Base-by-base conservation (phyloP, 2,888 invertebrate genomes). In the Rhyacophila evoluta region DNA sequence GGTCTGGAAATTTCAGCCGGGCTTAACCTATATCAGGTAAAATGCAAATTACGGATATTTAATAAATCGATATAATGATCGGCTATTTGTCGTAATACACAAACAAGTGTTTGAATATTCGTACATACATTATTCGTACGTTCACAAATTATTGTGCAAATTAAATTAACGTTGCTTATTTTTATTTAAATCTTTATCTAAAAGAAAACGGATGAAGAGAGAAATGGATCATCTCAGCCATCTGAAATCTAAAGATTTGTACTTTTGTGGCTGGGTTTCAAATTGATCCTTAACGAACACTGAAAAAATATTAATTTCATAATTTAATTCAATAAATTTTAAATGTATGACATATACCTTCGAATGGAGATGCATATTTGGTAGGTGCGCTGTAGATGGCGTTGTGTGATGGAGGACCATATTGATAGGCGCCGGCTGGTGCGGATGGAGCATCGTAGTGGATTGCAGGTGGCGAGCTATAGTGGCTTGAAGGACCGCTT, bases 321-420 rank as follows among this genome's bases (percentile, higher is more conserved):
- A 19, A 10, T 55, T 33, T 33, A 33, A n/a, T 33, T 6, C 29
- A 33, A 33, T 33, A 33, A 8, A n/a, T 38, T 6, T 38, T 38
- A 33, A 4, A 6, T 19, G 25, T 55, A 19, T 19, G 29, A n/a
- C n/a, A n/a, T 71, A 76, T 81, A 82, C 82, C 83, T 82, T 83
- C 83, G 37, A 79, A 75, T 36, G 81, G 79, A 8, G 77, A 76
- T 15, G 79, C 19, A 68, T 80, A 80, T 39, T 83, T 83, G 0
- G 87, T 86, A n/a, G 89, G 88, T 1, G 85, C 75, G 6, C 82
- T 79, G 68, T 79, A 78, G 69, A 81, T 71, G 37, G 78, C 41
- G 15, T 82, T 81, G 72, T 81, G 80, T 8, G 41, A 27, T 3
- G 67, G 37, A 3, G 75, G 76, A 4, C 74, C 73, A 37, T 80